Base-by-base conservation (phyloP, 2,888 invertebrate genomes). In the Ptychoptera contaminata region DNA sequence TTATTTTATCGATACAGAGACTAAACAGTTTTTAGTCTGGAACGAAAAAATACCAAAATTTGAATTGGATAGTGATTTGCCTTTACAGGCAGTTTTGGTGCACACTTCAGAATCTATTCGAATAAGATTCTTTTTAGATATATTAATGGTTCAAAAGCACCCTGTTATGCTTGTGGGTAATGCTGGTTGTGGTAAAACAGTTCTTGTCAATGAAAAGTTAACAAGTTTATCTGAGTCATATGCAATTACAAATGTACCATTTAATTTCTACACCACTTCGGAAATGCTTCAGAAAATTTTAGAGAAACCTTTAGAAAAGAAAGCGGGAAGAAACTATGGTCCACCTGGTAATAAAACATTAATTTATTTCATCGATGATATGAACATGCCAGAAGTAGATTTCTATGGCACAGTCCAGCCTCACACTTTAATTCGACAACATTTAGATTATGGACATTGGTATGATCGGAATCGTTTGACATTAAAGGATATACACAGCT, bases 371-470 rank as follows among this genome's bases (percentile, higher is more conserved):
- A 82, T 96, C 48, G 96, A 96, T 58, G 96, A 96, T 57, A 83
- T 96, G 82, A 96, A 96, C 60, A 96, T 96, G 93, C 94, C 96
- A 1, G 92, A 92, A 72, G 88, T 87, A 15, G 73, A 74, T 51
- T 61, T 74, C 32, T 96, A 96, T 56, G 93, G 92, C 8, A 96
- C 96, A 0, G 94, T 94, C 0, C 93, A 93, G 60, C 94, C 96
- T 0, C 94, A 96, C 59, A 96, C 94, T 0, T 67, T 96, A 44
- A 93, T 96, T 52, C 73, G 94, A 2, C 96, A 96, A 59, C 93
- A 94, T 67, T 69, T 96, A 57, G 96, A 96, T 63, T 96, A 96
- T 59, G 82, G 81, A 42, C 94, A 96, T 63, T 96, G 96, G 94
- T 76, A 88, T 60, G 90, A 96, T 59, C 73, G 96, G 34, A 81